Evolutionary conservation across 2,797 vertebrate genomes (phyloP).

Genomic region (Chelon auratus): DNA sequence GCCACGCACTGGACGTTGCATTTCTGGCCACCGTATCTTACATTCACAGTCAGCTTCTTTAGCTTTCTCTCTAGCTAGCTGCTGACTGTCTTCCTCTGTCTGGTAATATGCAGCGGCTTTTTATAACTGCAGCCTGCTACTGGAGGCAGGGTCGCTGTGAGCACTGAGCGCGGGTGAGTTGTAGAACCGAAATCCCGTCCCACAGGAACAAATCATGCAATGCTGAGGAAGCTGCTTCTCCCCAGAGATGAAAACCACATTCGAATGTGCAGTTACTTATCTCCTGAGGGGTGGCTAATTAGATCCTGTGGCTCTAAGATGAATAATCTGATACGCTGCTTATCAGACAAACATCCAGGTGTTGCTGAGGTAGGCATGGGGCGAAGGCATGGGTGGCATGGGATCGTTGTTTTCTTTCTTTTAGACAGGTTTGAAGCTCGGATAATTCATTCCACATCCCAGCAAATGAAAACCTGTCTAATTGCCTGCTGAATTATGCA

Average conservation of each 20-base stretch:
- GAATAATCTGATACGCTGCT: slow-evolving; percentile 50
- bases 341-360: slow-evolving; percentile 47
- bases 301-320: slow-evolving; percentile 36
- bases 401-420: slow-evolving; percentile 1
- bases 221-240: slow-evolving; percentile 19
- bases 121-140: too few species aligned
- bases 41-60: too few species aligned
- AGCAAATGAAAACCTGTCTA: background rate
- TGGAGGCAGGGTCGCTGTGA: too few species aligned
- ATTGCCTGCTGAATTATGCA: background rate
- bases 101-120: too few species aligned
- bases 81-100: too few species aligned
- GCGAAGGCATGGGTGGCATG: background rate
- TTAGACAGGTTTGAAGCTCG: slow-evolving; percentile 3
- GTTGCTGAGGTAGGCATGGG: slow-evolving; percentile 10
- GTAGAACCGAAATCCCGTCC: background rate
- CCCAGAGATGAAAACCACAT: slow-evolving; percentile 38
- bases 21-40: too few species aligned
- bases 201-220: slow-evolving; percentile 2
- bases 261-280: slow-evolving; percentile 38
- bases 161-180: too few species aligned
- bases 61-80: too few species aligned
- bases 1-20: too few species aligned
- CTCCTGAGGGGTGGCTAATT: slow-evolving; percentile 53
- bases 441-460: background rate